Percentiles rank a stretch among this genome's conserved stretches.
phyloP scores from a whole-genome alignment of 2,888 invertebrate genomes.

The Fragum sueziense region DNA sequence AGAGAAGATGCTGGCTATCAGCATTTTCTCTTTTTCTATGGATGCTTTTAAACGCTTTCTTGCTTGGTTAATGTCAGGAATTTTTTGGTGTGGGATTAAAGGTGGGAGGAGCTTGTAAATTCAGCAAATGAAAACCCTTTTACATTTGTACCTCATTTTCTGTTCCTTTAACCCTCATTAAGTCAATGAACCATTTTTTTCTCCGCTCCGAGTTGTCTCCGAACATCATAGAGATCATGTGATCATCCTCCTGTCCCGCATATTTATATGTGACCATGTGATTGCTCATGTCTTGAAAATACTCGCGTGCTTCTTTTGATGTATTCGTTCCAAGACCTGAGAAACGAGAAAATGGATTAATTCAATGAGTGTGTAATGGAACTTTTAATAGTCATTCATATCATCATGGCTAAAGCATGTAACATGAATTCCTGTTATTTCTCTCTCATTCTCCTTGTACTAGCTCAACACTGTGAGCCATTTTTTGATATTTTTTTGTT shows the following conservation, averaged over 20 bases:
- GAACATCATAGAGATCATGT: not conserved
- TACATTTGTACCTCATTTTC: not conserved
- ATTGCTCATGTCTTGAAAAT: not conserved
- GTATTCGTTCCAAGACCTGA: conserved; percentile 9
- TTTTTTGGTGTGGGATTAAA: too few species aligned
- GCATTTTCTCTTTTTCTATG: not conserved
- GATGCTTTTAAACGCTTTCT: not conserved
- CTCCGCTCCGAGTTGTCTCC: not conserved
- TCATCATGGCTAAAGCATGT: too few species aligned
- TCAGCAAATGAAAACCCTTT: too few species aligned
- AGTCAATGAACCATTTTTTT: not conserved
- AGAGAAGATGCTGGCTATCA: not conserved
- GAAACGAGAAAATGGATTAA: not conserved
- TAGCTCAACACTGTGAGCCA: too few species aligned
- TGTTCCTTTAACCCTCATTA: not conserved
- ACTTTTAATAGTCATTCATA: too few species aligned
- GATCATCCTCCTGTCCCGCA: not conserved
- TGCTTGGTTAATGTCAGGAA: too few species aligned
- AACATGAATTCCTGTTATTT: too few species aligned
- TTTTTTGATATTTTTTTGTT: too few species aligned
- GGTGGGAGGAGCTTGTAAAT: too few species aligned
- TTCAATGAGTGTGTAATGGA: too few species aligned
- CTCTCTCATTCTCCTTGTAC: too few species aligned
- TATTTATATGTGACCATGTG: not conserved
- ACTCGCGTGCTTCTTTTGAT: conserved; percentile 4